These are phyloP conservation scores for Cynoglossus semilaevis DNA, from an alignment of 2,113 vertebrate species.

Conservation along the genomic window DNA sequence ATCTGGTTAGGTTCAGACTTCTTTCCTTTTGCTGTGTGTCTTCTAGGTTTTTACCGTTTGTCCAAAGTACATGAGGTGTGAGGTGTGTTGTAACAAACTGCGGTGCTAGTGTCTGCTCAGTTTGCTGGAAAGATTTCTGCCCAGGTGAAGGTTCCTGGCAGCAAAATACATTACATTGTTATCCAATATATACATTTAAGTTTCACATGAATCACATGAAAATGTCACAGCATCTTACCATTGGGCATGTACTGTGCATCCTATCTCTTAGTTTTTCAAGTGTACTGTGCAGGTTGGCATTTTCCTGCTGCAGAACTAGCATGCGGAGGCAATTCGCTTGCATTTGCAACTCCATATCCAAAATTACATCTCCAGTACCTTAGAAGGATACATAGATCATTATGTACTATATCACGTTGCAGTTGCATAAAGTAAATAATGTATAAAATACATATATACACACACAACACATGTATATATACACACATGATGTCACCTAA, in stretches of 20 bases:
- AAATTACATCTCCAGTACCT: constrained; percentile 81
- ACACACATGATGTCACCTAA: no score
- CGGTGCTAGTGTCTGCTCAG: not conserved
- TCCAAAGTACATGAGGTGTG: no score
- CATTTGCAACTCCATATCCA: constrained; percentile 90
- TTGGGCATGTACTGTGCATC: constrained; percentile 46
- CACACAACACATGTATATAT: no score
- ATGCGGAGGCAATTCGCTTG: constrained; percentile 85
- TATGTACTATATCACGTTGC: not conserved
- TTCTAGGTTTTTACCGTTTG: constrained; percentile 18
- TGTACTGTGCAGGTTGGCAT: constrained; percentile 67
- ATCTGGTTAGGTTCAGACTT: constrained; percentile 2
- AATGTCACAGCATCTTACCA: constrained; percentile 61
- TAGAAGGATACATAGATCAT: constrained; percentile 6
- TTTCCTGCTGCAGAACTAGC: constrained; percentile 83
- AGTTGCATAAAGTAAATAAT: no score
- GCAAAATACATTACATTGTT: not conserved
- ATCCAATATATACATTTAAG: not conserved
- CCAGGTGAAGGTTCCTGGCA: constrained; percentile 41
- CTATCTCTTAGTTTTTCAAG: constrained; percentile 78
- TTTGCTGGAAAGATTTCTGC: constrained; percentile 16
- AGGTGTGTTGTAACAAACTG: no score
- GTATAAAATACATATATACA: no score
- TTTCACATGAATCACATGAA: not conserved
- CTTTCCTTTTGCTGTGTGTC: constrained; percentile 14